Base-by-base conservation (phyloP, 2,113 vertebrate species). In the Takifugu bimaculatus region DNA sequence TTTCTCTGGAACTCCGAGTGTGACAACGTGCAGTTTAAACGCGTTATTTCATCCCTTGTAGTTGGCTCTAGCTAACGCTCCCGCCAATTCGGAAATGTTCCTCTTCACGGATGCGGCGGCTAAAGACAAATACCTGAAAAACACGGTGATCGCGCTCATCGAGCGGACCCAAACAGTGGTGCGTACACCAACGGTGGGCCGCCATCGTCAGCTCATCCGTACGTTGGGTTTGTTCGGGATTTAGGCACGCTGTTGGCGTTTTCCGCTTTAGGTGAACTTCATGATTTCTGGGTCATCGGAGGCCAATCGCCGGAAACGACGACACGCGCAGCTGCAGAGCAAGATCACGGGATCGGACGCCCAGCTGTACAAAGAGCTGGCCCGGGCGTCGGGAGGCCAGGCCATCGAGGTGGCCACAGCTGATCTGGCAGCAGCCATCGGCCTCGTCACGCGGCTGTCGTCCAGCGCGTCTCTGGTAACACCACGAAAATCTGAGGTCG, bases 51-150 rank as follows among this genome's bases (percentile, higher is more conserved):
- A 13, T 45, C 2, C 2, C 13, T 1, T 35, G 1, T 9, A 89
- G 89, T 20, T 89, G 79, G 87, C 85, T 29, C 65, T 91, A 54
- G 63, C 63, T 0, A 5, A 11, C 1, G 74, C 72, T 13, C 86
- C 86, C 13, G 45, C 2, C 0, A 76, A 72, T 45, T 88, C 87
- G 4, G 78, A 90, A 53, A 85, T 91, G 62, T 91, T 88, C 63
- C 67, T 91, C 53, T 89, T 90, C 63, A 90, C 86, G 1, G 86
- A 91, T 13, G 81, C 79, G 3, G 14, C 75, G 1, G 74, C 84
- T 25, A 88, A 87, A 65, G 85, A 90, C 65, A 14, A 10, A 14
- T 0, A 78, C 1, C 65, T 90, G 29, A 78, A 56, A 27, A 82
- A 45, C 57, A 50, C 80, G 3, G 66, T 90, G 62, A 75, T 50